phyloP scores from a whole-genome alignment of 2,113 vertebrate genomes.

The Scomber colias region DNA sequence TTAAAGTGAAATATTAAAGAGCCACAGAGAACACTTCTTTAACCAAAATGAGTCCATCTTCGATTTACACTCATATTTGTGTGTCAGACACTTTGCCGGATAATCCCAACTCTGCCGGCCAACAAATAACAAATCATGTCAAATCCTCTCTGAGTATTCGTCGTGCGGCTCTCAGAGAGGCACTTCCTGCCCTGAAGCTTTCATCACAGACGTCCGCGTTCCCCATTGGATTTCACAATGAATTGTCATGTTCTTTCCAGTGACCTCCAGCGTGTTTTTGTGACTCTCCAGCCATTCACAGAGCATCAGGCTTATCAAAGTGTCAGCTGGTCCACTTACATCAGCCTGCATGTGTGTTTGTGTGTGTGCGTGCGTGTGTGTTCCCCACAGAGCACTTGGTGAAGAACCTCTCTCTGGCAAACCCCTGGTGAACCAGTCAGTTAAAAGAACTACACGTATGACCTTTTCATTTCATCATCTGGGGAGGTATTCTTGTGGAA shows the following conservation, averaged over 20 bases:
- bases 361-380: conserved; percentile 9
- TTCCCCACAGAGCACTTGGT: conserved; percentile 1
- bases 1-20: conserved; percentile 46
- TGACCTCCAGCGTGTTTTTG: conserved; percentile 30
- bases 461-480: conserved; percentile 86
- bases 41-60: conserved; percentile 14
- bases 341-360: conserved; percentile 11
- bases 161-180: conserved; percentile 44
- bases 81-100: conserved; percentile 32
- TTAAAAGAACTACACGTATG: conserved; percentile 9
- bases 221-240: conserved; percentile 20
- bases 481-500: conserved; percentile 91
- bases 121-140: conserved; percentile 50
- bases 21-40: conserved; percentile 3
- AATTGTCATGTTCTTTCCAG: conserved; percentile 35
- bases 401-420: conserved; percentile 19
- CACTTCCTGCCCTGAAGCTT: conserved; percentile 17
- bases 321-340: conserved; percentile 47
- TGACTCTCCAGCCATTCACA: conserved; percentile 31
- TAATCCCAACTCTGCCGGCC: conserved; percentile 43
- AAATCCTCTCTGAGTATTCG: conserved; percentile 50
- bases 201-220: conserved; percentile 1
- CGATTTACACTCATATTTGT: conserved; percentile 32
- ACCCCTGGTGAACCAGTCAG: conserved; percentile 17
- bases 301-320: conserved; percentile 19